A percentile compares a stretch with the other conserved stretches of the same genome.
Conservation (phyloP, 2,797 vertebrate genomes). For the Stomatorhinus walkeri region DNA sequence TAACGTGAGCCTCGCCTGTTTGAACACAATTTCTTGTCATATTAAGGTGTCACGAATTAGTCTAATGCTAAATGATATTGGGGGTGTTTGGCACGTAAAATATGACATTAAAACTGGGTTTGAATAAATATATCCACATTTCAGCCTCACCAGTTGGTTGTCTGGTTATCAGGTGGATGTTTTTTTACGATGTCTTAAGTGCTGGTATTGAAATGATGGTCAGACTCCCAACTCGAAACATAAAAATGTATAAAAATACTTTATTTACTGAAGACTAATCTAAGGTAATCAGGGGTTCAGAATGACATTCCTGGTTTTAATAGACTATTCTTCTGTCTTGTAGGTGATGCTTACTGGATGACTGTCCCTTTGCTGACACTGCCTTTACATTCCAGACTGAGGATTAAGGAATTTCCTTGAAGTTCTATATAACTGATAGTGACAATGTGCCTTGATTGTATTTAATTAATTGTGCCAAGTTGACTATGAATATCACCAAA, state of each 20-base stretch:
- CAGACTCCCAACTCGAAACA: neutral
- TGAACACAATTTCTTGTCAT: neutral
- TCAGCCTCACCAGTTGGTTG: neutral
- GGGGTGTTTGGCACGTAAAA: neutral
- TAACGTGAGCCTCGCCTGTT: neutral
- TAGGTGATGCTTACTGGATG: neutral
- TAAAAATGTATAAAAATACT: neutral
- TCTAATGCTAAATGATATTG: neutral
- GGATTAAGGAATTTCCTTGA: neutral
- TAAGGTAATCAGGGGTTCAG: neutral
- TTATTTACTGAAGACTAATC: neutral
- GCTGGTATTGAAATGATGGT: neutral
- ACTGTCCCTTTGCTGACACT: neutral
- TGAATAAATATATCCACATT: neutral
- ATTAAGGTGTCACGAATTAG: neutral
- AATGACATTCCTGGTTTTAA: neutral
- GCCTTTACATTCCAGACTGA: neutral
- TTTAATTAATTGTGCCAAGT: neutral
- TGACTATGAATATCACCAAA: neutral
- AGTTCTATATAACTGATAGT: neutral
- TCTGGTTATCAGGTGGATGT: neutral
- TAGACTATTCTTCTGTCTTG: neutral
- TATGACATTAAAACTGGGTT: neutral
- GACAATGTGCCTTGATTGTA: neutral
- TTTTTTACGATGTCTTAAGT: neutral